Base-by-base conservation (phyloP, 2,888 invertebrate genomes). In the Chrysotoxum bicinctum region DNA sequence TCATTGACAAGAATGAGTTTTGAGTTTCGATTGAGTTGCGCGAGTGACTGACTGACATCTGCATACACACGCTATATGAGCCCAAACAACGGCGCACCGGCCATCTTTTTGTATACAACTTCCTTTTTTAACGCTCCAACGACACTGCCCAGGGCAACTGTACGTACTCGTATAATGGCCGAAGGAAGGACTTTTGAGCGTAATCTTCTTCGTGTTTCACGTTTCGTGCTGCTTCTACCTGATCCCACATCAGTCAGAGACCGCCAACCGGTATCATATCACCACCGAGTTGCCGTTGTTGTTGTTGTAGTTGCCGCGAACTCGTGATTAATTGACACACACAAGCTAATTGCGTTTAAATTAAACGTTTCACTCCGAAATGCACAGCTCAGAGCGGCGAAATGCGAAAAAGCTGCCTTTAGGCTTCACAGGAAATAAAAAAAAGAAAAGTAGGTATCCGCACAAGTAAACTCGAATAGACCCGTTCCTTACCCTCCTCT, bases 301-400 rank as follows among this genome's bases (percentile, higher is more conserved):
- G 66, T 40, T 81, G 77, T 32, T 48, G 85, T 62, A 73, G 68
- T 68, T 68, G 85, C 81, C 81, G 80, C 84, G 52, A 81, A 76
- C 69, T 85, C 76, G 81, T 81, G 85, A 85, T 85, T 85, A 85
- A 85, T 85, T 85, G 85, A 81, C 85, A 81, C 81, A 85, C 81
- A 85, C 85, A 85, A 85, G 85, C 85, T 85, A 85, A 85, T 85
- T 85, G 85, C 85, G 85, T 85, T 85, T 85, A 85, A 85, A 85
- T 85, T 85, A 85, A 85, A 85, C 81, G 85, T 81, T 85, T 85
- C 85, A 81, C 81, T 85, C 69, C 52, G 58, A 84, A 84, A 80
- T 75, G 84, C 84, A 68, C 73, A 48, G 70, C 73, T 50, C 74
- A 30, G 73, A 30, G 45, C 37, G 54, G 62, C 66, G n/a, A 66